Conservation (phyloP, 1,140 invertebrate genomes). For the Euwallacea similis region DNA sequence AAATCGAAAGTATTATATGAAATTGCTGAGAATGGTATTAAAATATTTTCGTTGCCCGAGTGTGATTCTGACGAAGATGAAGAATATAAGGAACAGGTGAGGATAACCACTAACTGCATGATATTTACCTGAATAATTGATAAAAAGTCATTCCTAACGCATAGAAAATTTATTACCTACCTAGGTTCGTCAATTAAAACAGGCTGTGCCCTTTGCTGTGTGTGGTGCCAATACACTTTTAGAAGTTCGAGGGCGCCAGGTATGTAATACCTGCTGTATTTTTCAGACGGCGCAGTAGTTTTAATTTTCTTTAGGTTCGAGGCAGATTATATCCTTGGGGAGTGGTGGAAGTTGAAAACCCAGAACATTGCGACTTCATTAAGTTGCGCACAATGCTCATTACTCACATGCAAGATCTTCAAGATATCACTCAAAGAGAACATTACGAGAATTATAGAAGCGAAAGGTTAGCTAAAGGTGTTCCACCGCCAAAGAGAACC, state of each 20-base stretch:
- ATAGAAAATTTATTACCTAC: constrained; percentile 8
- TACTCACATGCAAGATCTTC: constrained; percentile 94
- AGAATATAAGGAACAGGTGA: constrained; percentile 87
- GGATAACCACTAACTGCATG: background rate
- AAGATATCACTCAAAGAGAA: constrained; percentile 93
- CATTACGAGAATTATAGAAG: constrained; percentile 97
- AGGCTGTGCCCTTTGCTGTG: constrained; percentile 97
- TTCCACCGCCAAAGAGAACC: constrained; percentile 69
- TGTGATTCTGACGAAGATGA: constrained; percentile 92
- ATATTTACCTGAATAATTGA: background rate
- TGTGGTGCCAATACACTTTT: constrained; percentile 93
- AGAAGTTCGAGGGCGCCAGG: constrained; percentile 87
- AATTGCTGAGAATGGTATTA: constrained; percentile 80
- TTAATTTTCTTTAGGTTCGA: constrained; percentile 57
- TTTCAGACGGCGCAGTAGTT: background rate
- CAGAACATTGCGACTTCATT: constrained; percentile 98
- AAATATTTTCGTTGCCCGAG: constrained; percentile 95
- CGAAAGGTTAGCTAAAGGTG: constrained; percentile 80
- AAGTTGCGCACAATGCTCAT: constrained; percentile 97
- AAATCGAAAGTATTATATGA: constrained; percentile 87
- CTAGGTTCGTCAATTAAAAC: constrained; percentile 83
- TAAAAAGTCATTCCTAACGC: too few relatives aligned
- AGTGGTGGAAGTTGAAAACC: constrained; percentile 98
- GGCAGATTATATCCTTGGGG: constrained; percentile 98
- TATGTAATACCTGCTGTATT: background rate